Percentiles rank a stretch among this genome's conserved stretches.
Conservation (phyloP, 2,888 invertebrate genomes). For the Eristalis arbustorum region DNA sequence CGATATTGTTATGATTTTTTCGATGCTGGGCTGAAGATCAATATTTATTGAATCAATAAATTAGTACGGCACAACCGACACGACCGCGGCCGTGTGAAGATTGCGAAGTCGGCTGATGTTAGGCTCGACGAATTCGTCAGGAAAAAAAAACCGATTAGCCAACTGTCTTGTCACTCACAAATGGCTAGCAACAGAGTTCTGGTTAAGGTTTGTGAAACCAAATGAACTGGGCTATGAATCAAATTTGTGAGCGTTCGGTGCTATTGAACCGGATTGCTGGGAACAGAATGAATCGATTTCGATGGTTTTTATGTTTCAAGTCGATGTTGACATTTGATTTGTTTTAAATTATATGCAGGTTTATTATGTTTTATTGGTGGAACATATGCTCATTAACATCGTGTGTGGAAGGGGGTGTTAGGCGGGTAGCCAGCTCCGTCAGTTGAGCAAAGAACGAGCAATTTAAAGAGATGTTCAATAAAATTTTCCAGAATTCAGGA, state of each 20-base stretch:
- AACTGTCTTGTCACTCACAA: neutral
- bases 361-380: no score
- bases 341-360: no score
- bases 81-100: neutral
- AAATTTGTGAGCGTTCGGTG: neutral
- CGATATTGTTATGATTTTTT: slow-evolving; percentile 12
- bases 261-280: neutral
- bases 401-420: no score
- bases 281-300: no score
- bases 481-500: no score
- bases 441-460: no score
- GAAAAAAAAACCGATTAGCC: neutral
- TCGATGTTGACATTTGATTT: no score
- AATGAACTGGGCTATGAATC: neutral
- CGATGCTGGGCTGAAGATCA: slow-evolving; percentile 25
- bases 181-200: neutral
- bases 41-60: slow-evolving; percentile 55
- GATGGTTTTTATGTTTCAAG: no score
- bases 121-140: neutral
- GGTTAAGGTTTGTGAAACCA: neutral
- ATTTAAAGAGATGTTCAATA: no score
- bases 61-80: slow-evolving; percentile 18
- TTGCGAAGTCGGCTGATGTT: neutral
- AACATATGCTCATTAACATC: no score
- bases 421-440: no score